phyloP scores from a whole-genome alignment of 2,888 invertebrate species.

The Unio pictorum region DNA sequence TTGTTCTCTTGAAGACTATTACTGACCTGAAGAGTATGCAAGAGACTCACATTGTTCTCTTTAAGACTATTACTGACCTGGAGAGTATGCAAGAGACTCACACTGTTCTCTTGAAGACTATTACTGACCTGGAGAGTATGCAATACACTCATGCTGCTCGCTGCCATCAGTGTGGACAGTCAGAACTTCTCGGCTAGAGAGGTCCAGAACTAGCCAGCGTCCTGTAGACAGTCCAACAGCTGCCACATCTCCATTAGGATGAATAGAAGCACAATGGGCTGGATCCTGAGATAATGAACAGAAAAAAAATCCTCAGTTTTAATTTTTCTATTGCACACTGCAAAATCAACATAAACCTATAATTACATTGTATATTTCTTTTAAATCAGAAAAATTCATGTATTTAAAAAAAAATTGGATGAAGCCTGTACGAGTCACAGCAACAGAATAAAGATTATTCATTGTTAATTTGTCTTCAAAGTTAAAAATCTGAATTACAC shows the following conservation, averaged over 20 bases:
- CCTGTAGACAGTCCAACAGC: slow-evolving; percentile 86
- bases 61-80: slow-evolving; percentile 17
- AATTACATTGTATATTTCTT: no score
- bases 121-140: slow-evolving; percentile 72
- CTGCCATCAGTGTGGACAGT: slow-evolving; percentile 70
- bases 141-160: slow-evolving; percentile 71
- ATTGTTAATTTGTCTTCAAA: no score
- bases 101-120: no score
- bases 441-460: no score
- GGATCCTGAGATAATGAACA: slow-evolving; percentile 78
- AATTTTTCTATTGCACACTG: no score
- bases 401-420: no score
- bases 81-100: no score
- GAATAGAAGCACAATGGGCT: slow-evolving; percentile 87
- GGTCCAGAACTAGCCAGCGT: slow-evolving; percentile 87
- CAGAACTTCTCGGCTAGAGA: slow-evolving; percentile 79
- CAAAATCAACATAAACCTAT: no score
- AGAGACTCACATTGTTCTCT: slow-evolving; percentile 70
- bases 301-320: background rate
- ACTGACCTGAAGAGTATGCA: slow-evolving; percentile 65
- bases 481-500: no score
- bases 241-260: slow-evolving; percentile 82
- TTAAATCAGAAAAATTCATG: no score
- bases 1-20: slow-evolving; percentile 56
- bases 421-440: no score